Evolutionary conservation across 2,888 invertebrate species (phyloP), one percentile per base, ranked within the genome.

Genomic region (Schrankia costaestrigalis): DNA sequence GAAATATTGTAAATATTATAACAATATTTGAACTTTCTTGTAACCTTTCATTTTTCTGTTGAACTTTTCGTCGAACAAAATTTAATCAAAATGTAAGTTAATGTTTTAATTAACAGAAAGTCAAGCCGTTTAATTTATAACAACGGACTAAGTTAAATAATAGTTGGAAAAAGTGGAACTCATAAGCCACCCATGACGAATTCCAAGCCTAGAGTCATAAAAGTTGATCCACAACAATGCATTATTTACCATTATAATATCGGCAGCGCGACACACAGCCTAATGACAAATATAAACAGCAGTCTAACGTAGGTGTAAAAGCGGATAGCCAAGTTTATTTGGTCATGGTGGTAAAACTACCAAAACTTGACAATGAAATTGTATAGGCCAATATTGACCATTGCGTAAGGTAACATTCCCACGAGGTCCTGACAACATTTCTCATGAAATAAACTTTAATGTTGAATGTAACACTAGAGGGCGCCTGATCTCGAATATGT

Each of bases 241-340:
- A 83, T 85, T 85, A 87, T 86, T 82, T 85, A 86, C 83, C 79
- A 86, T 85, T 80, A 84, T 82, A 76, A n/a, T 80, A 83, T 83
- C 82, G 78, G 76, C 79, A 74, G 72, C 62, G 78, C 74, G 84
- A 84, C 85, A 84, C 71, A 69, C 72, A 60, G 56, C 71, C 79
- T 86, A 87, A 86, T 84, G 78, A 78, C 75, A 76, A 83, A 79
- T 65, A 61, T 76, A 84, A 81, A 87, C 78, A 80, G 53, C 51
- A 62, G 54, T 56, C 65, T 54, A 53, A 71, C 78, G 85, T 84
- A 82, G 85, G 87, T 85, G 87, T 83, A 78, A 79, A 79, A 82
- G 77, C 71, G 64, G 66, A 65, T 71, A 71, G 67, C 70, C 59
- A 56, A 48, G 56, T 65, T 56, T 78, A 74, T 80, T 77, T 78